Evolutionary conservation across 2,113 vertebrate genomes (phyloP), one percentile per base, ranked within the genome.

Genomic region (Saccopteryx bilineata): DNA sequence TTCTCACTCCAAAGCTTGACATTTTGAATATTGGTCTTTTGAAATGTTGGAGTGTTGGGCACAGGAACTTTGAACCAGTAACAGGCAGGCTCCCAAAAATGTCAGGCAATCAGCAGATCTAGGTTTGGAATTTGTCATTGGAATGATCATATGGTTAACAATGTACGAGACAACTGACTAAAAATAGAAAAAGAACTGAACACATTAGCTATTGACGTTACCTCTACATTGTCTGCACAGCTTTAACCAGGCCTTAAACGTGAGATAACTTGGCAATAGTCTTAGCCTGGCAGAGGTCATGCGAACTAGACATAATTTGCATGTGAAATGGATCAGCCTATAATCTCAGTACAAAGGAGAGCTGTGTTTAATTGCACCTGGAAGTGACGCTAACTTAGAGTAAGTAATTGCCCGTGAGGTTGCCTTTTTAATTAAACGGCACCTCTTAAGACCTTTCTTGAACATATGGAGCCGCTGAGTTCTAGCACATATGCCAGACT

Each of bases 401-500:
- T 96, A 39, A 39, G 3, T 92, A 97, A 78, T 4, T 95, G 56
- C 46, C 58, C 28, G 33, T 79, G 92, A 94, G 52, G 71, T 69
- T 87, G 10, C 90, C 88, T 61, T 93, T 97, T 94, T 93, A 88
- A 98, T 96, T 95, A 96, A 96, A 97, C 90, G 76, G 56, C 61
- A 74, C 80, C 76, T 74, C 90, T 90, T 68, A 74, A 69, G 95
- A 96, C 69, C 56, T 94, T 97, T 96, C 33, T 86, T 58, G 48
- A 39, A 19, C 7, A 9, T 7, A 9, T 3, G 31, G 24, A 69
- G 26, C 26, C 1, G 15, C 18, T 17, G 13, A 50, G 5, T 82
- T 93, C 71, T 84, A 72, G 12, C 80, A 58, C 14, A 23, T 2
- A 2, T 6, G 3, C 1, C 6, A 46, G 23, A 50, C 2, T 33